These are phyloP conservation scores for Drosophila mauritiana DNA, from an alignment of 1,140 invertebrate genomes.

Conservation along the genomic window DNA sequence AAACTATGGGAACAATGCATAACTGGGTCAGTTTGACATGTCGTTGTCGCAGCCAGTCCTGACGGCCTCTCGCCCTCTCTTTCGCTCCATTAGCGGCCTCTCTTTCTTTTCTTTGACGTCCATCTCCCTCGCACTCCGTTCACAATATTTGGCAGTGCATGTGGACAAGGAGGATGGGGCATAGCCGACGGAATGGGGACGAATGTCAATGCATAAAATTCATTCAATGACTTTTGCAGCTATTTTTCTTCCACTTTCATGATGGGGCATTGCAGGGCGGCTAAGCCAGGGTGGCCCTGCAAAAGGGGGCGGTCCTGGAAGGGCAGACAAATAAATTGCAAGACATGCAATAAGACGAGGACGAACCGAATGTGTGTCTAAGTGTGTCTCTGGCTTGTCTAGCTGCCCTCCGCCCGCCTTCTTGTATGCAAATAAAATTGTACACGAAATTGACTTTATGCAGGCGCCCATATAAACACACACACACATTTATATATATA, in stretches of 20 bases:
- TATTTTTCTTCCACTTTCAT: constrained; percentile 69
- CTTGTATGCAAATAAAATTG: constrained; percentile 79
- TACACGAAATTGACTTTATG: constrained; percentile 79
- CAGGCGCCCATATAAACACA: constrained; percentile 8
- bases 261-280: background rate
- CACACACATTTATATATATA: background rate
- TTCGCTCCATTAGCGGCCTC: background rate
- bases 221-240: constrained; percentile 75
- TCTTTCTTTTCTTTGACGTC: background rate
- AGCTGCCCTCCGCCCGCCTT: constrained; percentile 33
- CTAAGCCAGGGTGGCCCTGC: background rate
- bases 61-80: constrained; percentile 33
- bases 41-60: constrained; percentile 72
- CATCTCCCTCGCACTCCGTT: constrained; percentile 1
- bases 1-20: constrained; percentile 64
- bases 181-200: constrained; percentile 30
- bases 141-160: constrained; percentile 56
- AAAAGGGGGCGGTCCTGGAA: constrained; percentile 12
- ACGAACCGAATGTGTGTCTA: constrained; percentile 71
- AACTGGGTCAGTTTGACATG: constrained; percentile 82
- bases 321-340: constrained; percentile 79
- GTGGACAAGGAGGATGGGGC: constrained; percentile 3
- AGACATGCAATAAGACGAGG: constrained; percentile 78
- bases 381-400: constrained; percentile 65
- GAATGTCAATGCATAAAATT: constrained; percentile 80